Evolutionary conservation across 2,113 vertebrate genomes (phyloP).

Genomic region (Thamnaconus septentrionalis): DNA sequence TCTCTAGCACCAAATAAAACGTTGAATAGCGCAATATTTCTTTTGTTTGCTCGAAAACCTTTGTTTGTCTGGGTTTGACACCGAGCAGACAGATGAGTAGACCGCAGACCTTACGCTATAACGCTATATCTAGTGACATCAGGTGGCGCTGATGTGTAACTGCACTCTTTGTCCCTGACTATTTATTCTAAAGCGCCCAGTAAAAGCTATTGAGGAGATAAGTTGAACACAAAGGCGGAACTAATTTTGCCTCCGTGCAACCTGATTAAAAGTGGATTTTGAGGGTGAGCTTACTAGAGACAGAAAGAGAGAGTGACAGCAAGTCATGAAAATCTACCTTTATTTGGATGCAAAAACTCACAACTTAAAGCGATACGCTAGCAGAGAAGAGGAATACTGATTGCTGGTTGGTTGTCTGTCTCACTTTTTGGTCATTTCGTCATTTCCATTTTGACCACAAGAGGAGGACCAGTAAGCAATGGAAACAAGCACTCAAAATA

Average conservation of each 20-base stretch:
- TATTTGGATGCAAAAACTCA: conserved; percentile 79
- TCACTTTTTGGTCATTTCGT: conserved; percentile 43
- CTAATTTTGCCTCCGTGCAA: too few relatives aligned
- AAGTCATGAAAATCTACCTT: conserved; percentile 75
- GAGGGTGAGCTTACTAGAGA: too few relatives aligned
- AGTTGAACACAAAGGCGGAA: too few relatives aligned
- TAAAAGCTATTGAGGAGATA: too few relatives aligned
- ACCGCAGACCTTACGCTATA: not conserved
- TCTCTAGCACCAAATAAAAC: not conserved
- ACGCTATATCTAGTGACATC: conserved; percentile 44
- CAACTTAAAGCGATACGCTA: conserved; percentile 74
- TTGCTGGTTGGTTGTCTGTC: conserved; percentile 68
- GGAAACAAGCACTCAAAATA: conserved; percentile 54
- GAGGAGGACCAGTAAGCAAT: conserved; percentile 49
- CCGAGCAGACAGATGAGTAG: not conserved
- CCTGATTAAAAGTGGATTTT: too few relatives aligned
- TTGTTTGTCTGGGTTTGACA: conserved; percentile 26
- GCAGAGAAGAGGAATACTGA: conserved; percentile 69
- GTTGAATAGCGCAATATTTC: conserved; percentile 10
- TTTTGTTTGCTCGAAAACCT: conserved; percentile 35
- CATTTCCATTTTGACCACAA: conserved; percentile 44
- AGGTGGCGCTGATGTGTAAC: conserved; percentile 26
- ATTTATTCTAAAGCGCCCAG: too few relatives aligned
- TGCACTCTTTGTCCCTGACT: conserved; percentile 7
- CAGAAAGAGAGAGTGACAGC: not conserved